Evolutionary conservation across 1,140 invertebrate genomes (phyloP).

Genomic region (Mercenaria mercenaria): DNA sequence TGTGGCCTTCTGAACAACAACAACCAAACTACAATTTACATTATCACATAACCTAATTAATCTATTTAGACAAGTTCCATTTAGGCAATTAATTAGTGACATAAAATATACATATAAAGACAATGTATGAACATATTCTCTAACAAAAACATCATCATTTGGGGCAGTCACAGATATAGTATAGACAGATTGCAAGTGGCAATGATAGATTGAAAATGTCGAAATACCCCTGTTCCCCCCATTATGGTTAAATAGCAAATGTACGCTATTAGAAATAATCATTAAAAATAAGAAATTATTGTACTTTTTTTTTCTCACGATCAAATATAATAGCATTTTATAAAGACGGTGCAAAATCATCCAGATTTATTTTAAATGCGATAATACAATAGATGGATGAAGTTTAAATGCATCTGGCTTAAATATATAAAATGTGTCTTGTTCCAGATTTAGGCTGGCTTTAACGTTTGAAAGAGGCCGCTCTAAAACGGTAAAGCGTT

Average conservation of each 20-base stretch:
- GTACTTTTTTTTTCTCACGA: conserved; percentile 21
- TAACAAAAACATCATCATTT: too few species aligned
- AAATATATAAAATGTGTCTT: background rate
- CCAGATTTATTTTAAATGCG: conserved; percentile 7
- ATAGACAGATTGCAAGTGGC: too few species aligned
- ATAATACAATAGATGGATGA: background rate
- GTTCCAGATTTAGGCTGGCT: background rate
- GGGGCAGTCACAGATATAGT: too few species aligned
- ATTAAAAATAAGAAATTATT: background rate
- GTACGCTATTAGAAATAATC: background rate
- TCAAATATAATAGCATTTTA: background rate
- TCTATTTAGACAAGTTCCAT: too few species aligned
- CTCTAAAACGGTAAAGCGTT: background rate
- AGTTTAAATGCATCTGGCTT: background rate
- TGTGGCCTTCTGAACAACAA: too few species aligned
- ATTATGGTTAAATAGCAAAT: background rate
- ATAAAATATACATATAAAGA: too few species aligned
- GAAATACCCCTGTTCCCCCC: background rate
- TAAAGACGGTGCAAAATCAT: background rate
- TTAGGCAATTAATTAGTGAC: too few species aligned
- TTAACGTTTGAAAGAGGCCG: background rate
- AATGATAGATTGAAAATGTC: too few species aligned
- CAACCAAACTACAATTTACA: too few species aligned
- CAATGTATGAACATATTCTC: too few species aligned
- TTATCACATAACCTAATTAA: too few species aligned